Base-by-base conservation (phyloP, 2,888 invertebrate genomes). In the Drosophila nigricruria region DNA sequence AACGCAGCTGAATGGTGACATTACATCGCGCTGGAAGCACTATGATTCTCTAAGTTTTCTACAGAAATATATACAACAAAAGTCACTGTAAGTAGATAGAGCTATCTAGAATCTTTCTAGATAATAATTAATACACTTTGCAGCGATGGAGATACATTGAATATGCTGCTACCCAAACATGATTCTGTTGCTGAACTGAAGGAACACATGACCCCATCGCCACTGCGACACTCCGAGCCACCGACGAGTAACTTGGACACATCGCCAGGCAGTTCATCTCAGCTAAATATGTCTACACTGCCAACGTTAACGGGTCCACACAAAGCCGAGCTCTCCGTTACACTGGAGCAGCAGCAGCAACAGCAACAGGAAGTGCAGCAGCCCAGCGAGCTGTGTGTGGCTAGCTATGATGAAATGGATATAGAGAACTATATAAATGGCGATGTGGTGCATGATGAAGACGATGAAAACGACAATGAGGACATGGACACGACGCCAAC, bases 11-110 rank as follows among this genome's bases (percentile, higher is more conserved):
- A 81, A 87, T 61, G 69, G 77, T 9, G 88, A 90, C 9, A 77
- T 82, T 23, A 75, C 81, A 52, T 89, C 92, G 5, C 89, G 91
- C 10, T 92, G 92, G 92, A 92, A 92, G 58, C 92, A 92, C 68
- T 92, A 91, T 38, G 91, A 92, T 62, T 91, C 91, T 0, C 81
- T 92, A 14, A 74, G 68, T 23, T 92, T 92, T 69, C 74, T 92
- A 8, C 91, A 91, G 49, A 90, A 90, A 50, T 92, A 88, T 56
- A 88, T 92, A 34, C 91, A 91, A 70, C 89, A 90, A 50, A 92
- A 89, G 82, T 68, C 90, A 10, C 81, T 79, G 92, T 92, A 81
- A 85, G 87, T 69, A 20, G 8, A 20, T 43, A 5, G 27, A 18
- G 20, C 4, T 18, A 25, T 9, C 0, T 3, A 6, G 0, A 52